Evolutionary conservation across 2,113 vertebrate genomes (phyloP).

Genomic region (Microcebus jonahi): DNA sequence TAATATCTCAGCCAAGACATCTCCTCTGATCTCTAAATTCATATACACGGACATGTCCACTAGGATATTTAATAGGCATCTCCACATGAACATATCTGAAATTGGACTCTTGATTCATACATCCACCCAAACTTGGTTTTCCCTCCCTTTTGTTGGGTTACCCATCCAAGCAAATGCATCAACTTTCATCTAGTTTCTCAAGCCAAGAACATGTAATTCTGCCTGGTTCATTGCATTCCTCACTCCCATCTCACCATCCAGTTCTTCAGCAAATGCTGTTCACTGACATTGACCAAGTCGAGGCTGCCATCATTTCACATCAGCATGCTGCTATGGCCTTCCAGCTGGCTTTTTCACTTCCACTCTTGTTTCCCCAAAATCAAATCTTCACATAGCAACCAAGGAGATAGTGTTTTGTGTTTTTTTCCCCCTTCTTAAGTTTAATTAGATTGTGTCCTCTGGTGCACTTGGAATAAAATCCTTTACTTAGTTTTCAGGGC

Average conservation of each 20-base stretch:
- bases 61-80: neutral
- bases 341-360: neutral
- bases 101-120: neutral
- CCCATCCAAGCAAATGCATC: neutral
- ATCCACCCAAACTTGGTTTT: neutral
- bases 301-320: neutral
- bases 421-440: neutral
- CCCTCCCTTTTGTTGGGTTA: neutral
- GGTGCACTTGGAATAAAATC: neutral
- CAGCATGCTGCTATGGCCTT: neutral
- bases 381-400: neutral
- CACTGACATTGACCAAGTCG: neutral
- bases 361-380: neutral
- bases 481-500: neutral
- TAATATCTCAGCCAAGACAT: neutral
- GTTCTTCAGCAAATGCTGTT: neutral
- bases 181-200: neutral
- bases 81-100: neutral
- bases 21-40: neutral
- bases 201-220: neutral
- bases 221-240: neutral
- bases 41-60: neutral
- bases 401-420: neutral
- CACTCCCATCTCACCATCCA: neutral
- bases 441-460: constrained; percentile 32